Conservation (phyloP, 2,113 vertebrate species). For the Setophaga petechia region DNA sequence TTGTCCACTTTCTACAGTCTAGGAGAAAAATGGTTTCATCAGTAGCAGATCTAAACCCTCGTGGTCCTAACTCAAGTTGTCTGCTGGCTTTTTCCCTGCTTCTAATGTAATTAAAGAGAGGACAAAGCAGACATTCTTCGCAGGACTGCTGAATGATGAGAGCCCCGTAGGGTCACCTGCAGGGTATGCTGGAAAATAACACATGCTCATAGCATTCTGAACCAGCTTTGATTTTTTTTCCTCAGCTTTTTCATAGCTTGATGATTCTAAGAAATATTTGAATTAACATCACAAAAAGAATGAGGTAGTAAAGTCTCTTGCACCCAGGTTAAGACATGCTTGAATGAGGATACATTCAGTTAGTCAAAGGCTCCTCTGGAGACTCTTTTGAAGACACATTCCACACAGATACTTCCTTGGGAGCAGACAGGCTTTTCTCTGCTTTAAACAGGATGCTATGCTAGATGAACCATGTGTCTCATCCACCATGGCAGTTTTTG, state of each 20-base stretch:
- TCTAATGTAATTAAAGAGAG: neutral
- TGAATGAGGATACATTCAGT: neutral
- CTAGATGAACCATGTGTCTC: neutral
- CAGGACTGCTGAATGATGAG: neutral
- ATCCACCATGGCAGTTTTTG: neutral
- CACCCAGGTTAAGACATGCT: neutral
- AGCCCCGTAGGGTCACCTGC: neutral
- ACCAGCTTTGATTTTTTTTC: neutral
- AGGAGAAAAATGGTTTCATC: neutral
- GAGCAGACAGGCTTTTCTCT: neutral
- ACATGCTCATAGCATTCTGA: neutral
- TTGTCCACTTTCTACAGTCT: neutral
- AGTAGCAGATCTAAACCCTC: neutral
- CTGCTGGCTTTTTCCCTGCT: neutral
- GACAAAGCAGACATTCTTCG: neutral
- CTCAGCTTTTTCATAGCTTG: neutral
- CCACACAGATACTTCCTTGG: neutral
- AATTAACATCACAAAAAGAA: neutral
- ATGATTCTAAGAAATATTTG: neutral
- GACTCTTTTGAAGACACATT: neutral
- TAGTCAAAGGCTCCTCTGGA: neutral
- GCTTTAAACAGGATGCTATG: neutral
- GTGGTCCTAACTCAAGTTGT: neutral
- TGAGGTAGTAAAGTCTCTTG: neutral
- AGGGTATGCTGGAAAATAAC: neutral